These are phyloP conservation scores for Dasypogon diadema DNA, from an alignment of 2,888 invertebrate species.

Conservation along the genomic window DNA sequence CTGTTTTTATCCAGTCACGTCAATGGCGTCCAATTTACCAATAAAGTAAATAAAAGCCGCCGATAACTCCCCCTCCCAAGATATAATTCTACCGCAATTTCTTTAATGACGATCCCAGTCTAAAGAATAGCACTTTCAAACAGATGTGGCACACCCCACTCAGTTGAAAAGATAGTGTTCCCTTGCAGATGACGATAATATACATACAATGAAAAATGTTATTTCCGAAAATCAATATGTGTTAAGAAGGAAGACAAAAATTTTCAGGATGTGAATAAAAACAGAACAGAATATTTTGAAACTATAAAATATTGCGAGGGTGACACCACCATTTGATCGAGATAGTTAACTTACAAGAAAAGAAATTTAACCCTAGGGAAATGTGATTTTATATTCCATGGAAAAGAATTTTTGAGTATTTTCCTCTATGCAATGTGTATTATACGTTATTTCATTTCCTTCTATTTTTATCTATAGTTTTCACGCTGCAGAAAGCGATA, in stretches of 20 bases:
- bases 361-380: background rate
- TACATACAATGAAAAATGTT: background rate
- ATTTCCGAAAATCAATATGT: slow-evolving; percentile 31
- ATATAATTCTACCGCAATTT: background rate
- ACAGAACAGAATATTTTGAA: slow-evolving; percentile 5
- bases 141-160: slow-evolving; percentile 41
- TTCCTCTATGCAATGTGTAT: too few species aligned
- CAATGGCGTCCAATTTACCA: slow-evolving; percentile 12
- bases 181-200: slow-evolving; percentile 1
- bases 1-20: slow-evolving; percentile 3
- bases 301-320: too few species aligned
- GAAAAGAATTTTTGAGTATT: slow-evolving; percentile 14
- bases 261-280: background rate
- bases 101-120: slow-evolving; percentile 10
- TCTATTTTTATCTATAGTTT: too few species aligned
- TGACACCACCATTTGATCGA: too few species aligned
- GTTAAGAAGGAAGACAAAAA: background rate
- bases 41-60: slow-evolving; percentile 6
- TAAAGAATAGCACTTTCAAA: slow-evolving; percentile 8
- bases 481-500: too few species aligned
- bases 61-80: too few species aligned
- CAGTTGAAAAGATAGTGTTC: slow-evolving; percentile 12
- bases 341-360: too few species aligned
- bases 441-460: too few species aligned
- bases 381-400: background rate